Conservation (phyloP, 1,140 invertebrate genomes). For the Uloborus diversus region DNA sequence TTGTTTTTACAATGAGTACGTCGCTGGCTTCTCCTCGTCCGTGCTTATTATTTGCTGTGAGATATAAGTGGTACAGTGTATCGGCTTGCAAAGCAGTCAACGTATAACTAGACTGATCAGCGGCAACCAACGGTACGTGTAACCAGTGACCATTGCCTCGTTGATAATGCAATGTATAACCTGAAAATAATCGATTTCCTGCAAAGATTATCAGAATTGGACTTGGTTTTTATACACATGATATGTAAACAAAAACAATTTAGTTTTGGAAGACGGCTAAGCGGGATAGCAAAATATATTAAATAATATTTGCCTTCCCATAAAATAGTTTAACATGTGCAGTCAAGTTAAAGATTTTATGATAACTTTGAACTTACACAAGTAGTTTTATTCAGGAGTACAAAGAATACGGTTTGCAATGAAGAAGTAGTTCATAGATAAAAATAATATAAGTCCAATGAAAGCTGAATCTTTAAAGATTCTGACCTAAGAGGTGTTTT, state of each 20-base stretch:
- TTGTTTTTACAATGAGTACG: conserved; percentile 39
- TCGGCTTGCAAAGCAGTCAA: conserved; percentile 39
- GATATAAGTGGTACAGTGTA: conserved; percentile 58
- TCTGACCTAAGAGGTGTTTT: too few relatives aligned
- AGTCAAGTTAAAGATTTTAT: not conserved
- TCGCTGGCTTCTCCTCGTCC: conserved; percentile 59
- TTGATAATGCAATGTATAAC: conserved; percentile 54
- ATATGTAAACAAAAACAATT: too few relatives aligned
- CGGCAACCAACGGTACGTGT: conserved; percentile 43
- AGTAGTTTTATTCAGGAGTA: too few relatives aligned
- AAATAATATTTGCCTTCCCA: not conserved
- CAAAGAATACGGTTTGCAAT: too few relatives aligned
- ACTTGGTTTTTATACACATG: too few relatives aligned
- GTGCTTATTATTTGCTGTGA: conserved; percentile 59
- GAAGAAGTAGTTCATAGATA: too few relatives aligned
- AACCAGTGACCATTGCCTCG: conserved; percentile 37
- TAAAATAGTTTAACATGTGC: not conserved
- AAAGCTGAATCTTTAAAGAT: too few relatives aligned
- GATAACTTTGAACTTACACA: too few relatives aligned
- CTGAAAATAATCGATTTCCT: conserved; percentile 30
- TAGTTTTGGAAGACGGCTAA: too few relatives aligned
- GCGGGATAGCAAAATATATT: too few relatives aligned
- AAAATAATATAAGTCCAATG: too few relatives aligned
- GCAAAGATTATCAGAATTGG: too few relatives aligned
- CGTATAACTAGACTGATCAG: conserved; percentile 46